A percentile compares a stretch with the other conserved stretches of the same genome.
phyloP scores from a whole-genome alignment of 2,888 invertebrate species.

The Hirtodrosophila alboralis region DNA sequence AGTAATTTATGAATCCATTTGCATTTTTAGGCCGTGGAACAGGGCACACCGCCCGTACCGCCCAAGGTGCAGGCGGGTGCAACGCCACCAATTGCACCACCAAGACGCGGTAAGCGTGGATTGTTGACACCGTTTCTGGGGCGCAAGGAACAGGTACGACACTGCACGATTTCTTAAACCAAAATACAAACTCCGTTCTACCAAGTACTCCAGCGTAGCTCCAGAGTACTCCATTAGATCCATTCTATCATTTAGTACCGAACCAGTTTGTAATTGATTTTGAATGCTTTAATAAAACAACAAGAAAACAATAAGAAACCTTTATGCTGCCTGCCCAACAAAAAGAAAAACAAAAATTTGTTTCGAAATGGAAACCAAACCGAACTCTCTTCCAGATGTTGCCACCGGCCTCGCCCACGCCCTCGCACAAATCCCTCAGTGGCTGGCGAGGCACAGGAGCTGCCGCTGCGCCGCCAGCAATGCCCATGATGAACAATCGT shows the following conservation, averaged over 20 bases:
- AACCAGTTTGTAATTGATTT: constrained; percentile 66
- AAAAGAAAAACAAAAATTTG: constrained; percentile 2
- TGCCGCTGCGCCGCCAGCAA: constrained; percentile 6
- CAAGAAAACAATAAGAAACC: constrained; percentile 30
- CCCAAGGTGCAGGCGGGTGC: constrained; percentile 85
- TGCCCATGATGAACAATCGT: constrained; percentile 80
- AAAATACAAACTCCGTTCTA: constrained; percentile 52
- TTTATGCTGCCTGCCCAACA: constrained; percentile 22
- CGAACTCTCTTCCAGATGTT: constrained; percentile 61
- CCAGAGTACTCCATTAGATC: constrained; percentile 23
- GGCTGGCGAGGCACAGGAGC: constrained; percentile 53
- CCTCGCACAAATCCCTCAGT: constrained; percentile 70
- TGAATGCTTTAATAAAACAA: constrained; percentile 76
- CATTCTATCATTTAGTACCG: constrained; percentile 60
- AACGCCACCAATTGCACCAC: constrained; percentile 87
- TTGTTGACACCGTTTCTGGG: constrained; percentile 85
- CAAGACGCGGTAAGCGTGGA: constrained; percentile 86
- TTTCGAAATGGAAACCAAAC: constrained; percentile 41
- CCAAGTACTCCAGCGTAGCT: constrained; percentile 20
- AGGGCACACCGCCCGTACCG: constrained; percentile 87
- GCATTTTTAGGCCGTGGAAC: constrained; percentile 79
- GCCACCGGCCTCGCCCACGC: constrained; percentile 79
- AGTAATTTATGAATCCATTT: background rate
- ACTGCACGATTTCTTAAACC: constrained; percentile 84
- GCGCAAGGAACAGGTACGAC: constrained; percentile 84